Evolutionary conservation across 1,140 invertebrate species (phyloP), one percentile per base, ranked within the genome.

Genomic region (Frieseomelitta varia): DNA sequence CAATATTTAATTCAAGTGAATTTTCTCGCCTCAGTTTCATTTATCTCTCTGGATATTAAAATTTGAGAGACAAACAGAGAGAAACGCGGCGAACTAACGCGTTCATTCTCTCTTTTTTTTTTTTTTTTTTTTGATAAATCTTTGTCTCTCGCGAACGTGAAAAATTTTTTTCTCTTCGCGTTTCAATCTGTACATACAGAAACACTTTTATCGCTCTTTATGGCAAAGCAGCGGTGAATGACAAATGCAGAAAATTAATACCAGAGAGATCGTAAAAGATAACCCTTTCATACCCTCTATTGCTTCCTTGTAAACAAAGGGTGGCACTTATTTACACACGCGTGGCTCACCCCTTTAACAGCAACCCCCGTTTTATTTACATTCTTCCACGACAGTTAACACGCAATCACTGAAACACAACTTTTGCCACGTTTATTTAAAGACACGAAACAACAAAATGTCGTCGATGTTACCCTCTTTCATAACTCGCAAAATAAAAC

Each of bases 321-420:
- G 58, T 81, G 24, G 34, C 34, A 55, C 11, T 75, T 75, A 75
- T 81, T 81, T 81, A 81, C 72, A 74, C 58, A 21, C 19, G 11
- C 17, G 6, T 47, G 39, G 1, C 55, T 55, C 19, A 17, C 27
- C 51, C 56, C 27, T n/a, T 47, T 47, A 47, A 47, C 39, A 19
- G 27, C 58, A 51, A n/a, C n/a, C 47, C 47, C 30, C 30, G 15
- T 77, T 63, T 27, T 67, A 53, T 78, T 65, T 56, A 56, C 73
- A 56, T 56, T 14, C 11, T 65, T 78, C 19, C 76, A 30, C 27
- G n/a, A 24, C 51, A 27, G 21, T 67, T 78, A 65, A 65, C 47
- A 27, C 19, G 21, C 12, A 27, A 78, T 53, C 47, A 21, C 15
- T 47, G 24, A 51, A 27, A 77, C 27, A 39, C 39, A 61, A 61